Base-by-base conservation (phyloP, 2,888 invertebrate genomes). In the Aleiodes leptofemur region DNA sequence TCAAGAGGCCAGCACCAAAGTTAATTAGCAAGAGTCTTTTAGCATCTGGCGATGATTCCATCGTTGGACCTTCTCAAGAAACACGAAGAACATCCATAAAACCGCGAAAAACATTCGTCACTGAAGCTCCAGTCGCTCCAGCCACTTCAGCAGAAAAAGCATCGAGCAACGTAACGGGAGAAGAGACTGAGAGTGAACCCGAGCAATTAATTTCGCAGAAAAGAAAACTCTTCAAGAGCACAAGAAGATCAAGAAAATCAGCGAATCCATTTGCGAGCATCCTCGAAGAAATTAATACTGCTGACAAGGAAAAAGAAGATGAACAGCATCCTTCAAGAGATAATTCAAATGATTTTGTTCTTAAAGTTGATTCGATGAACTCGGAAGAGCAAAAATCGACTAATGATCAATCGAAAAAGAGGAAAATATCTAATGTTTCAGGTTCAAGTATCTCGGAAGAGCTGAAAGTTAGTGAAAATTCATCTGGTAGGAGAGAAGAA, bases 381-480 rank as follows among this genome's bases (percentile, higher is more conserved):
- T 23, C 57, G 11, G 57, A 29, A 13, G 31, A 57, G 31, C 29
- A 31, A 23, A 57, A 13, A n/a, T 7, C 14, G 16, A n/a, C 14
- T 0, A 7, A 61, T 8, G 43, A n/a, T 0, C 3, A 11, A 43
- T 9, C n/a, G 11, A 43, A 16, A 43, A 14, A 43, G 23, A 14
- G 43, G 1, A 29, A 11, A 16, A 7, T 11, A n/a, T 11, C 14
- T 64, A 23, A 64, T 23, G 14, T 23, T 0, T 64, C 64, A 13
- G 48, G 14, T 23, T 64, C 43, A 16, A 64, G 64, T 48, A 64
- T 64, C 11, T 64, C 64, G 9, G 64, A 64, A 48, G 64, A 64
- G 4, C 43, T 64, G 64, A 64, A 64, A 23, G 16, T 64, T 6
- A 9, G 16, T 13, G 9, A 43, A 11, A 16, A 43, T 11, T 43